A percentile compares a stretch with the other conserved stretches of the same genome.
These are phyloP conservation scores for Origma solitaria DNA, from an alignment of 2,113 vertebrate species.

Conservation along the genomic window DNA sequence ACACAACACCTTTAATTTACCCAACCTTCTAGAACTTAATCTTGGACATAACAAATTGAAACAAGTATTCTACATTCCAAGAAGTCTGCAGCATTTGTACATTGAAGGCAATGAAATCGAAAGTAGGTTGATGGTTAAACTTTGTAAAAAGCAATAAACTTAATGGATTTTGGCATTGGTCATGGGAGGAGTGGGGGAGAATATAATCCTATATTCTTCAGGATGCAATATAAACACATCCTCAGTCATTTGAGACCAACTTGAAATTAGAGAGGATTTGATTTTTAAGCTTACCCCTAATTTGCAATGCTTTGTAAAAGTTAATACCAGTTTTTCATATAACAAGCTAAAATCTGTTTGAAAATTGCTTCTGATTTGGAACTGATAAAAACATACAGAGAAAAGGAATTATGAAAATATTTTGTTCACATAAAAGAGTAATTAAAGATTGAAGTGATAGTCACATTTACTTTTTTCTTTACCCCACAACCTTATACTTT, in stretches of 20 bases:
- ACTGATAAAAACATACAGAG: neutral
- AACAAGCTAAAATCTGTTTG: neutral
- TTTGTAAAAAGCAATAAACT: neutral
- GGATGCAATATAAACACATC: neutral
- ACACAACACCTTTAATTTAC: conserved; percentile 73
- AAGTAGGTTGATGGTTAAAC: conserved; percentile 64
- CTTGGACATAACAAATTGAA: conserved; percentile 81
- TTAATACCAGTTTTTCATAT: neutral
- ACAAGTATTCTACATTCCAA: conserved; percentile 77
- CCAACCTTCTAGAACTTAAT: conserved; percentile 77
- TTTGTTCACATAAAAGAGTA: neutral
- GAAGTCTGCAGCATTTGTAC: conserved; percentile 78
- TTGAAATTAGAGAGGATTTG: neutral
- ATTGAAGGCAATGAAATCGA: conserved; percentile 79
- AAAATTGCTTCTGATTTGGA: neutral
- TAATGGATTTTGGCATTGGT: neutral
- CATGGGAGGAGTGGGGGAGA: neutral
- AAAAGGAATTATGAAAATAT: neutral
- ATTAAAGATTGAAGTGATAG: neutral
- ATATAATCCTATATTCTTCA: neutral
- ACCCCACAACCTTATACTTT: neutral
- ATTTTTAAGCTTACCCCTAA: neutral
- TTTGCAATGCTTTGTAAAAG: neutral
- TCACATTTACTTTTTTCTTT: neutral
- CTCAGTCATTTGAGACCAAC: neutral